Percentiles rank a stretch among this genome's conserved stretches.
These are phyloP conservation scores for Poecilia gillii DNA, from an alignment of 2,797 vertebrate genomes.

Conservation along the genomic window DNA sequence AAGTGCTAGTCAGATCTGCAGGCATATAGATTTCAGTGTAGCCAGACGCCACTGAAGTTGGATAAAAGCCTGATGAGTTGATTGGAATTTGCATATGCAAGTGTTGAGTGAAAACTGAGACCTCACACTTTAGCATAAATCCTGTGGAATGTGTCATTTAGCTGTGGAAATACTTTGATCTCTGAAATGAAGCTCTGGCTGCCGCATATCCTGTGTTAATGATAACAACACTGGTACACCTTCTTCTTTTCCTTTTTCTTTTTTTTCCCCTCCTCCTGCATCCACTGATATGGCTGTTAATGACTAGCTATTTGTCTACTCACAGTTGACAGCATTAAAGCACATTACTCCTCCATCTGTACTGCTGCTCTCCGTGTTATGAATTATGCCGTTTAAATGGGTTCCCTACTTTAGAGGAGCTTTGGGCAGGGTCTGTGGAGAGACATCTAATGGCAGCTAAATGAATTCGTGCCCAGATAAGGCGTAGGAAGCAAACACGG, in stretches of 20 bases:
- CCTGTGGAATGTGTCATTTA: conserved; percentile 52
- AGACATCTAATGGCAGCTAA: conserved; percentile 77
- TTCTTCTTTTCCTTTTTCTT: background rate
- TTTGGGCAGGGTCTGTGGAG: conserved; percentile 68
- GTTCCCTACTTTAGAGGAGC: conserved; percentile 63
- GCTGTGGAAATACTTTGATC: conserved; percentile 63
- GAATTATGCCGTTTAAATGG: conserved; percentile 76
- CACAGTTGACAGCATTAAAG: conserved; percentile 70
- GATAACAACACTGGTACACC: conserved; percentile 60
- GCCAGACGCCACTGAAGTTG: conserved; percentile 53
- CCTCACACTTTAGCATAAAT: conserved; percentile 61
- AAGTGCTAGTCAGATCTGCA: conserved; percentile 7
- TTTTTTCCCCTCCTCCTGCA: background rate
- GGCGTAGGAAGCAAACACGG: conserved; percentile 74
- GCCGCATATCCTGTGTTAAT: conserved; percentile 64
- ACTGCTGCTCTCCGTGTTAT: conserved; percentile 57
- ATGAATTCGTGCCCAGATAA: conserved; percentile 74
- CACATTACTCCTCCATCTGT: conserved; percentile 64
- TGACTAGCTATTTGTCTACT: conserved; percentile 70
- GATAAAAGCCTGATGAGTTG: conserved; percentile 69
- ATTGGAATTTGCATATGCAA: conserved; percentile 62
- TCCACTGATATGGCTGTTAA: conserved; percentile 66
- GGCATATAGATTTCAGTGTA: conserved; percentile 27
- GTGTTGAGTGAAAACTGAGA: conserved; percentile 60
- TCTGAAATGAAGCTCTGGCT: conserved; percentile 56